Base-by-base conservation (phyloP, 2,888 invertebrate species). In the Tricholauxania praeusta region DNA sequence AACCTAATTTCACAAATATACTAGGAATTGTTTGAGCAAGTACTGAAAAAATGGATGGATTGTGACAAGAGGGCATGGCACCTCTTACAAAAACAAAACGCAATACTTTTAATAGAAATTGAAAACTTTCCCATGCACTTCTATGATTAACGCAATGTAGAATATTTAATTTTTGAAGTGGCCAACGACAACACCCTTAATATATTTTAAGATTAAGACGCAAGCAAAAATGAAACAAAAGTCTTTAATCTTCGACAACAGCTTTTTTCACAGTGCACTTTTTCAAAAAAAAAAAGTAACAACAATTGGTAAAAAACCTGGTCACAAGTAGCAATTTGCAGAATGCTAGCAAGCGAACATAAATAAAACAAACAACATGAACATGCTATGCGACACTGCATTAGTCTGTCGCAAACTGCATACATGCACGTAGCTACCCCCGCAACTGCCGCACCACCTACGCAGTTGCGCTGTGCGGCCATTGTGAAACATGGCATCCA, bases 401-500 rank as follows among this genome's bases (percentile, higher is more conserved):
- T 47, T 49, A 53, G 47, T 28, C 39, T 39, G 32, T 15, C 39
- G 39, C 39, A 28, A 28, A 28, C 28, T 28, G 28, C 28, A 28
- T 4, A 28, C 28, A 28, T 28, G 28, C 28, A 28, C 10, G 39
- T 39, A 10, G 39, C 5, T 39, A 0, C 39, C 39, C 53, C 19
- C 53, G 7, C 53, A 53, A 53, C n/a, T 5, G 8, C 17, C 10
- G 7, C 10, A 39, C 39, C 10, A 39, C 39, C 39, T 10, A 39
- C n/a, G 19, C 10, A 17, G n/a, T 63, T 39, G 39, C 63, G 39
- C 57, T 32, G 4, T 12, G 53, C 51, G 15, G 32, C 77, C 74
- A 75, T 75, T 77, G 78, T 81, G 76, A 81, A 83, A 81, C 79
- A 83, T 83, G 82, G 82, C 81, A 79, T 79, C 83, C 83, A 84